These are phyloP conservation scores for Limenitis camilla DNA, from an alignment of 2,888 invertebrate species.

Conservation along the genomic window DNA sequence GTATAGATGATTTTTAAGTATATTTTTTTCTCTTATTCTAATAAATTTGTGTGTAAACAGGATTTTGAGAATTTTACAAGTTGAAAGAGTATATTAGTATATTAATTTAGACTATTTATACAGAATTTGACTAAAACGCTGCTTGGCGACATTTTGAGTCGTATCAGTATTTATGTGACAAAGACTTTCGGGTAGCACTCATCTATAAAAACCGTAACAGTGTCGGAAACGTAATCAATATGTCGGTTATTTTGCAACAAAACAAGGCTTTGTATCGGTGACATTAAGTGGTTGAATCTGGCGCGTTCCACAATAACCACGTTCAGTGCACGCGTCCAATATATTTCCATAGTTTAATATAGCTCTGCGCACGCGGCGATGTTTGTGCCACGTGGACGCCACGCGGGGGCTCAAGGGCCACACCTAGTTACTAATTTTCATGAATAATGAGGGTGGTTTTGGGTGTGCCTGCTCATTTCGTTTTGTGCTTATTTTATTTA, in stretches of 20 bases:
- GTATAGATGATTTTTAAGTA: too few species aligned
- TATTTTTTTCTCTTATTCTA: too few species aligned
- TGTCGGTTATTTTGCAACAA: slow-evolving; percentile 13
- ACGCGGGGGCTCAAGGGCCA: slow-evolving; percentile 48
- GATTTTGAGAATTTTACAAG: too few species aligned
- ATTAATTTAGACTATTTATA: too few species aligned
- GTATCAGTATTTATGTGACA: too few species aligned
- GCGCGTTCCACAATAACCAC: slow-evolving; percentile 42
- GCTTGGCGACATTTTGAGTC: too few species aligned
- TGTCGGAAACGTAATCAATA: slow-evolving; percentile 3
- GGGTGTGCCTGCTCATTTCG: slow-evolving; percentile 52
- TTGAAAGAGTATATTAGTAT: too few species aligned
- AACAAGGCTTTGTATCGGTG: slow-evolving; percentile 35
- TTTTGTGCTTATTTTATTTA: slow-evolving; percentile 5
- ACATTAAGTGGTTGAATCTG: slow-evolving; percentile 59
- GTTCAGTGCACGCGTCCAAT: slow-evolving; percentile 29
- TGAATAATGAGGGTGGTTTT: slow-evolving; percentile 32
- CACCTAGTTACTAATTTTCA: slow-evolving; percentile 39
- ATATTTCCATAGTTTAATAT: slow-evolving; percentile 64
- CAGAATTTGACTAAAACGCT: too few species aligned
- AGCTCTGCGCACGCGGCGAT: slow-evolving; percentile 46
- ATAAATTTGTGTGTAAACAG: too few species aligned
- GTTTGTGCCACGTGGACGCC: slow-evolving; percentile 45
- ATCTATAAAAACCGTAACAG: background rate
- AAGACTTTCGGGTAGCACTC: too few species aligned